Conservation (phyloP, 1,140 invertebrate genomes). For the Saxidomus purpurata region DNA sequence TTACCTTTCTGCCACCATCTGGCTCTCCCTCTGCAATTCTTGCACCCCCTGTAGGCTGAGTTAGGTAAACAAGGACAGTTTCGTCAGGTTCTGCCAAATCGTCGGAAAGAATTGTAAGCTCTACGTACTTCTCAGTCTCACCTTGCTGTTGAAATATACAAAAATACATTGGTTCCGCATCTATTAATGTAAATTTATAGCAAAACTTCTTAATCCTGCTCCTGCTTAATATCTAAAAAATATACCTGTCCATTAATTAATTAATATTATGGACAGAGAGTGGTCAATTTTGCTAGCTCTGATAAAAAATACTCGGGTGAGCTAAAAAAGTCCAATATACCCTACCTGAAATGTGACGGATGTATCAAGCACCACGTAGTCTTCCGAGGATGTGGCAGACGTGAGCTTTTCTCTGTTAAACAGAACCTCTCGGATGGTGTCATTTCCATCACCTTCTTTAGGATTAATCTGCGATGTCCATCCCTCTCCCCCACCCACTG, state of each 20-base stretch:
- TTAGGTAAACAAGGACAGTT: constrained; percentile 82
- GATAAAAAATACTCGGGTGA: too few species aligned
- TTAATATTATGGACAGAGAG: too few species aligned
- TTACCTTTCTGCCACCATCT: constrained; percentile 81
- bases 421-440: constrained; percentile 82
- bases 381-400: constrained; percentile 74
- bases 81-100: constrained; percentile 80
- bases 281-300: too few species aligned
- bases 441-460: constrained; percentile 68
- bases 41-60: constrained; percentile 81
- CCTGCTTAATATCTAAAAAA: too few species aligned
- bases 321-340: too few species aligned
- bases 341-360: constrained; percentile 76
- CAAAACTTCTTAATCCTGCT: too few species aligned
- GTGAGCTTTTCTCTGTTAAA: constrained; percentile 74
- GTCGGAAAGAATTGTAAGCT: constrained; percentile 80
- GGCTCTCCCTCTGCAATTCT: constrained; percentile 78
- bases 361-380: constrained; percentile 81
- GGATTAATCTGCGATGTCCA: constrained; percentile 81
- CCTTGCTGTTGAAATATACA: constrained; percentile 68
- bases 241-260: too few species aligned
- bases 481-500: constrained; percentile 83
- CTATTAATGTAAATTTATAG: too few species aligned
- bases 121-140: constrained; percentile 73
- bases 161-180: too few species aligned